Base-by-base conservation (phyloP, 2,888 invertebrate genomes). In the Ptychoptera contaminata region DNA sequence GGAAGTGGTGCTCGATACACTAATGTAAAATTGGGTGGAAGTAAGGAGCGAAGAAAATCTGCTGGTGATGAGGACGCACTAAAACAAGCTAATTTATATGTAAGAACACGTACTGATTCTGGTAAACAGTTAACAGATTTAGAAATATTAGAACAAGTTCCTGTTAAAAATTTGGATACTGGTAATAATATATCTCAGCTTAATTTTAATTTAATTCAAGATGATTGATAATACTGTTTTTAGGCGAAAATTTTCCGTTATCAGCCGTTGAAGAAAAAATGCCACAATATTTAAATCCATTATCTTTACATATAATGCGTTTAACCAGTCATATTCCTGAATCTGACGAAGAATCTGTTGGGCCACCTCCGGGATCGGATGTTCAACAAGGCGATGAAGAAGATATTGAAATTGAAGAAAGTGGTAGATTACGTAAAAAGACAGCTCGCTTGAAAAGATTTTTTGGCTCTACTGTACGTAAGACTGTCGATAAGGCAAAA, bases 261-360 rank as follows among this genome's bases (percentile, higher is more conserved):
- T 92, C 90, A 59, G 82, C 86, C 55, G 93, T 94, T 2, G 42
- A 42, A 42, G 42, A 42, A 35, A 61, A 62, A 51, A 59, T 65
- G 49, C 65, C 65, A 46, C 65, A 65, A 44, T 62, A 63, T 49
- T 90, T 90, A 66, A 94, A 96, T 71, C 96, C 94, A 4, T 72
- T 96, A 47, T 90, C 91, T 15, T 68, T 94, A 52, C 94, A 96
- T 66, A 93, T 96, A 60, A 90, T 94, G 81, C 73, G 91, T 48
- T 70, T 91, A 46, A 91, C 91, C 0, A 87, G 90, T 0, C 65
- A 66, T 48, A 50, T 65, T 47, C 90, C 93, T 67, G 82, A 83
- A 58, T 80, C 81, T 10, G 83, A 84, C 56, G 83, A 83, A 55
- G 82, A 83, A 55, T 81, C 79, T 49, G 72, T 80, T 1, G 77